These are phyloP conservation scores for Euwallacea fornicatus DNA, from an alignment of 1,140 invertebrate genomes.

Conservation along the genomic window DNA sequence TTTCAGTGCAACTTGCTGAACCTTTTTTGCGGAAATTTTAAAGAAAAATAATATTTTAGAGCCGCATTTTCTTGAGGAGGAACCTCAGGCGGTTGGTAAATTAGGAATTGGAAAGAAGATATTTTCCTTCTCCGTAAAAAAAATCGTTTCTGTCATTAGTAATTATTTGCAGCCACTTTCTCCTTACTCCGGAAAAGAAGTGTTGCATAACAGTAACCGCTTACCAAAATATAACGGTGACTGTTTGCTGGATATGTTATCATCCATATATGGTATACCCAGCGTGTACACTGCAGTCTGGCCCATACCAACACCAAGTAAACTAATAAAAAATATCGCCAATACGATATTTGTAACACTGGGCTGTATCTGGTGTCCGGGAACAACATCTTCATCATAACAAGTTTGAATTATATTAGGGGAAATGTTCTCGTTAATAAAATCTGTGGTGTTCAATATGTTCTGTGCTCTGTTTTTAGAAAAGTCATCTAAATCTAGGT, in stretches of 20 bases:
- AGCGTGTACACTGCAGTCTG: conserved; percentile 91
- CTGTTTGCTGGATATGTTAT: conserved; percentile 88
- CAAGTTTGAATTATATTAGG: conserved; percentile 57
- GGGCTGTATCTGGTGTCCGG: conserved; percentile 67
- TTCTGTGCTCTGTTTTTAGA: neutral
- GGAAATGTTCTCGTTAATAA: conserved; percentile 29
- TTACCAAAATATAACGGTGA: conserved; percentile 92
- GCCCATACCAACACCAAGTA: conserved; percentile 88
- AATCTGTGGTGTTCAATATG: conserved; percentile 26
- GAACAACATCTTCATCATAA: conserved; percentile 60
- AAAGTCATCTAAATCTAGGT: conserved; percentile 20
- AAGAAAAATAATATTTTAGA: too few species aligned
- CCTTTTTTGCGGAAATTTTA: too few species aligned
- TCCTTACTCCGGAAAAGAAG: too few species aligned
- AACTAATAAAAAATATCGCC: conserved; percentile 82
- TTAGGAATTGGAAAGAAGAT: too few species aligned
- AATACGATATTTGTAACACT: conserved; percentile 78
- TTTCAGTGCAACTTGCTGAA: too few species aligned
- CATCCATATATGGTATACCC: conserved; percentile 93
- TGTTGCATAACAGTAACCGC: conserved; percentile 27
- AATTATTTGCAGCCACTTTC: too few species aligned
- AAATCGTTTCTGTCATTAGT: too few species aligned
- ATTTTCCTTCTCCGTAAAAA: too few species aligned
- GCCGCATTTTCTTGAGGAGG: too few species aligned
- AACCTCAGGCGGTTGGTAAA: too few species aligned